Evolutionary conservation across 2,888 invertebrate genomes (phyloP).

Genomic region (Drosophila stalkeri): DNA sequence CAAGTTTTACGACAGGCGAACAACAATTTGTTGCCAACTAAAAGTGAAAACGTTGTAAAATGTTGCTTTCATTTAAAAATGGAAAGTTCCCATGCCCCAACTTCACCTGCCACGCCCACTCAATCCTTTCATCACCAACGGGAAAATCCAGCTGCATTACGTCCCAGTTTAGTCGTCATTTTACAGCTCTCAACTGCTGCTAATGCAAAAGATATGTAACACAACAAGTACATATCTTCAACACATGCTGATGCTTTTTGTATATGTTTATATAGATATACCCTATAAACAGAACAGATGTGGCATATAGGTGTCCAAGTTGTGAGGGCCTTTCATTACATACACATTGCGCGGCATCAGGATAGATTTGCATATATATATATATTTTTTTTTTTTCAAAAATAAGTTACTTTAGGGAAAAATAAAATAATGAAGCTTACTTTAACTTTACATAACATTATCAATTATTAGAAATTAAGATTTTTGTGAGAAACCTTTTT

Average conservation of each 20-base stretch:
- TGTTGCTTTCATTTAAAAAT: constrained; percentile 24
- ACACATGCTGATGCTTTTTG: constrained; percentile 19
- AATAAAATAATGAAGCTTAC: no score
- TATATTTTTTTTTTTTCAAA: no score
- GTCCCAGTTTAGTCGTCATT: constrained; percentile 42
- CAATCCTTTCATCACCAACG: constrained; percentile 30
- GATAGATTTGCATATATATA: no score
- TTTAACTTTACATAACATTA: no score
- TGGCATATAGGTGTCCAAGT: not conserved
- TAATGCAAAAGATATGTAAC: constrained; percentile 56
- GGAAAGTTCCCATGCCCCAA: not conserved
- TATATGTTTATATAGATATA: constrained; percentile 5
- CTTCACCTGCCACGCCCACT: not conserved
- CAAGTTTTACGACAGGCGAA: constrained; percentile 52
- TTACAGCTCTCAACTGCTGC: constrained; percentile 28
- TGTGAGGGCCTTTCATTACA: no score
- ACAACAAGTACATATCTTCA: constrained; percentile 29
- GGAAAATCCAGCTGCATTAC: constrained; percentile 37
- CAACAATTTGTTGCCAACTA: constrained; percentile 30
- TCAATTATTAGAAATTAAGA: no score
- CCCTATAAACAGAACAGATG: constrained; percentile 5
- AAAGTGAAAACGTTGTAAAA: constrained; percentile 33
- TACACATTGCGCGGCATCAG: no score
- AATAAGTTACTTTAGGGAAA: no score
- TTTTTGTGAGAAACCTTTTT: no score